phyloP scores from a whole-genome alignment of 2,113 vertebrate genomes.

The Tupaia tana region DNA sequence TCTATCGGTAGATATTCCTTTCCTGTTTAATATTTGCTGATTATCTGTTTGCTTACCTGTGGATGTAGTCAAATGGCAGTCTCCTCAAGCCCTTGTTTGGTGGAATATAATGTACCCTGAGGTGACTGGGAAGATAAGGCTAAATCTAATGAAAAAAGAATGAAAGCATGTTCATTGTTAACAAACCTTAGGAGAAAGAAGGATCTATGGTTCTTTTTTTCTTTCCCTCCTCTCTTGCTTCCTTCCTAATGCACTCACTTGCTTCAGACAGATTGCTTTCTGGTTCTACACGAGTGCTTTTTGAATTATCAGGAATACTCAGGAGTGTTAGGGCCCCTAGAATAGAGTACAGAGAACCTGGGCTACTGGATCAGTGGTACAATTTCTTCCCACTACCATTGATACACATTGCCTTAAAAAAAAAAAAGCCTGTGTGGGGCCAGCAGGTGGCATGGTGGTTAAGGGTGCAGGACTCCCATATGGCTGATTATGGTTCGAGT shows the following conservation, averaged over 20 bases:
- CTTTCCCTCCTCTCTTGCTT: not conserved
- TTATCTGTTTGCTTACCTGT: not conserved
- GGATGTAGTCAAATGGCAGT: not conserved
- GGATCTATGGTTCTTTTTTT: not conserved
- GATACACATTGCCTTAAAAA: not conserved
- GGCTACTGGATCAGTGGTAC: too few relatives aligned
- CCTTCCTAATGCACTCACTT: not conserved
- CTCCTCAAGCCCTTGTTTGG: not conserved
- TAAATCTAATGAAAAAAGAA: not conserved
- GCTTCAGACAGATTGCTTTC: not conserved
- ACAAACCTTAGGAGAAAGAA: not conserved
- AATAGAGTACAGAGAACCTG: not conserved
- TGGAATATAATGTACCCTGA: not conserved
- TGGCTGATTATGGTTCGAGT: too few relatives aligned
- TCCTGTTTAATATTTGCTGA: not conserved
- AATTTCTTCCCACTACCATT: not conserved
- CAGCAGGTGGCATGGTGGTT: too few relatives aligned
- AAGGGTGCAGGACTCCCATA: too few relatives aligned
- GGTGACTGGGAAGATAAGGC: not conserved
- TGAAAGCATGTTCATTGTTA: not conserved
- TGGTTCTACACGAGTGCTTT: not conserved
- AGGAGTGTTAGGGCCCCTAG: not conserved
- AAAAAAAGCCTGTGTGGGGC: not conserved
- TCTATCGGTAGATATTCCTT: constrained; percentile 5
- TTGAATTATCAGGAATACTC: not conserved